Evolutionary conservation across 1,140 invertebrate species (phyloP).

Genomic region (Colletes gigas): DNA sequence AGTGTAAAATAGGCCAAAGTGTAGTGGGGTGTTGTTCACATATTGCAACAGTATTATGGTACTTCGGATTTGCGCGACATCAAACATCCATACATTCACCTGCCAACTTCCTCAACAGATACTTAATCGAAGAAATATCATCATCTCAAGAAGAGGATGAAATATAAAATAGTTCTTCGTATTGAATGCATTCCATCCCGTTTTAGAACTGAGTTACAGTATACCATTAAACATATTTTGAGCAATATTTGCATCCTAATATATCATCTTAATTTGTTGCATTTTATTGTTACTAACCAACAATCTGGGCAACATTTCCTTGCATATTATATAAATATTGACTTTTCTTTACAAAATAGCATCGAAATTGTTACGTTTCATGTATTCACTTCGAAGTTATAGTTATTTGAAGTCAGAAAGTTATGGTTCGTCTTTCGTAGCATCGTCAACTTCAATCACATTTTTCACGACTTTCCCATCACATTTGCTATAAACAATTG

Average conservation of each 20-base stretch:
- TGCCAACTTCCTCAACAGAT: not conserved
- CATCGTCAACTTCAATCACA: too few relatives aligned
- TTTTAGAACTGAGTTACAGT: not conserved
- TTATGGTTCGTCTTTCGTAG: too few relatives aligned
- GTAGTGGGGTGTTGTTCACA: too few relatives aligned
- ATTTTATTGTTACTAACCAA: not conserved
- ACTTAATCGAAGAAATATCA: not conserved
- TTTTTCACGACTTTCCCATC: constrained; percentile 33
- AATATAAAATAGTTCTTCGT: constrained; percentile 1
- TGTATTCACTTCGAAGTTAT: too few relatives aligned
- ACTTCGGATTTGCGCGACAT: not conserved
- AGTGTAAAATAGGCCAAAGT: too few relatives aligned
- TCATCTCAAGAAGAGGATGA: not conserved
- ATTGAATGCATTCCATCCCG: not conserved
- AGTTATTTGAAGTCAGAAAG: too few relatives aligned
- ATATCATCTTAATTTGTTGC: not conserved
- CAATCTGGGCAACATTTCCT: too few relatives aligned
- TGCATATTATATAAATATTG: too few relatives aligned
- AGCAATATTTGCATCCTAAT: not conserved
- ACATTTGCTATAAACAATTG: not conserved
- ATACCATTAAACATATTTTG: not conserved
- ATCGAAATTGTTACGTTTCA: too few relatives aligned
- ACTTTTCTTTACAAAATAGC: not conserved
- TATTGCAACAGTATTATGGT: not conserved
- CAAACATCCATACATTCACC: not conserved